phyloP scores from a whole-genome alignment of 2,888 invertebrate genomes.

The Nomada flava region DNA sequence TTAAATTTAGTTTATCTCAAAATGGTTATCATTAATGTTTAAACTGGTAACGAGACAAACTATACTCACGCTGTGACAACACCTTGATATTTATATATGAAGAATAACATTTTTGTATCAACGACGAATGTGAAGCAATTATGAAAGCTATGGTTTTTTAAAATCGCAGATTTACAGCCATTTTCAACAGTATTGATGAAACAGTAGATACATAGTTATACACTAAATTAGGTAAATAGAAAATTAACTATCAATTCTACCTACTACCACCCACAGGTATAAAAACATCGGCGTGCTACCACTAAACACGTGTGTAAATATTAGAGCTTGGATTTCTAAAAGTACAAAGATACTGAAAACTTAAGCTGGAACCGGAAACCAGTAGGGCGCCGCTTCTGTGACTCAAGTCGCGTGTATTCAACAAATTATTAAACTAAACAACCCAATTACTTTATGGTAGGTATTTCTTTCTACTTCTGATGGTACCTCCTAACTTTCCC shows the following conservation, averaged over 20 bases:
- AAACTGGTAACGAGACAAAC: too few relatives aligned
- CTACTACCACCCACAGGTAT: not conserved
- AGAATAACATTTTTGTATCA: too few relatives aligned
- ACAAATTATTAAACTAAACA: slow-evolving; percentile 31
- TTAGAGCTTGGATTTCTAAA: not conserved
- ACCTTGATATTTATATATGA: too few relatives aligned
- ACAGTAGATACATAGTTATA: too few relatives aligned
- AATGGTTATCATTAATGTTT: too few relatives aligned
- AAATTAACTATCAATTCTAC: not conserved
- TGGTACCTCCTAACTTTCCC: not conserved
- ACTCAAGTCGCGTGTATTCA: slow-evolving; percentile 6
- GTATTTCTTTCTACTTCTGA: not conserved
- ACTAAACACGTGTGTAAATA: slow-evolving; percentile 9
- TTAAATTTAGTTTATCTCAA: too few relatives aligned
- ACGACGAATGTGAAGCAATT: too few relatives aligned
- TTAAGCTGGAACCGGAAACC: slow-evolving; percentile 12
- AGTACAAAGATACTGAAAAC: not conserved
- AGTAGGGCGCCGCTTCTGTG: not conserved
- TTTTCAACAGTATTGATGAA: too few relatives aligned
- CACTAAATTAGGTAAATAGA: too few relatives aligned
- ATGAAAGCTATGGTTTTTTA: too few relatives aligned
- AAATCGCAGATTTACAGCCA: too few relatives aligned
- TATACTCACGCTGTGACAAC: too few relatives aligned
- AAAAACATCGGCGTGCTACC: not conserved
- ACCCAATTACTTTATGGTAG: slow-evolving; percentile 4